Conservation (phyloP, 2,113 vertebrate species). For the Muntiacus muntjak region DNA sequence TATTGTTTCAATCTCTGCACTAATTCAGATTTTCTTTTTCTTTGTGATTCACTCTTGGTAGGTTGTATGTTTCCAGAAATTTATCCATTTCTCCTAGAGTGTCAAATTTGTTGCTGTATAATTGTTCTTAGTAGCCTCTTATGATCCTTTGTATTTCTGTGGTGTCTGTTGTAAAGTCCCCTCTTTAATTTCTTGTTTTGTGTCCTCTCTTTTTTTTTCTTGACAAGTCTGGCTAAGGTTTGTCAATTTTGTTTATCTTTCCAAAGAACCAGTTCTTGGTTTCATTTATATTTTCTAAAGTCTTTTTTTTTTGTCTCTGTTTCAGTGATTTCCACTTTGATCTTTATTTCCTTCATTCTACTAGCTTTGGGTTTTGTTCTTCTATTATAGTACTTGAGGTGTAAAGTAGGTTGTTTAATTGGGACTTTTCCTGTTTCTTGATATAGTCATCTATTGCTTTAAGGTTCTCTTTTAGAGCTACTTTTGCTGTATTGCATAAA, state of each 20-base stretch:
- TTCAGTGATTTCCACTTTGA: neutral
- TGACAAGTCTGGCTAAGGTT: neutral
- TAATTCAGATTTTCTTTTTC: neutral
- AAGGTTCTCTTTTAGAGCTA: neutral
- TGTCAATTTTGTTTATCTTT: neutral
- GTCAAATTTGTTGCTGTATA: neutral
- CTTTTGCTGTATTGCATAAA: neutral
- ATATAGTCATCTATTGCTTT: neutral
- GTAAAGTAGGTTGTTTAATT: neutral
- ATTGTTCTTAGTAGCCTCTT: neutral
- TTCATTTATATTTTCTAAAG: neutral
- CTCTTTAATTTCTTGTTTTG: neutral
- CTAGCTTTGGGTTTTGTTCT: neutral
- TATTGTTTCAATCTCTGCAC: neutral
- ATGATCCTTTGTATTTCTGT: neutral
- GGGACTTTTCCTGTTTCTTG: neutral
- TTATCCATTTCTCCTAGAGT: neutral
- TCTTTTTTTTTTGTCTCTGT: neutral
- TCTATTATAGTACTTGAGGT: neutral
- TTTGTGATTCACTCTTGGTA: neutral
- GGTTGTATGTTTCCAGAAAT: neutral
- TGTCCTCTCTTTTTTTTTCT: neutral
- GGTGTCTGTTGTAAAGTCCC: neutral
- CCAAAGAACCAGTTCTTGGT: neutral
- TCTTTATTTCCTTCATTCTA: neutral